These are phyloP conservation scores for Dorcus hopei DNA, from an alignment of 2,888 invertebrate genomes.

Conservation along the genomic window DNA sequence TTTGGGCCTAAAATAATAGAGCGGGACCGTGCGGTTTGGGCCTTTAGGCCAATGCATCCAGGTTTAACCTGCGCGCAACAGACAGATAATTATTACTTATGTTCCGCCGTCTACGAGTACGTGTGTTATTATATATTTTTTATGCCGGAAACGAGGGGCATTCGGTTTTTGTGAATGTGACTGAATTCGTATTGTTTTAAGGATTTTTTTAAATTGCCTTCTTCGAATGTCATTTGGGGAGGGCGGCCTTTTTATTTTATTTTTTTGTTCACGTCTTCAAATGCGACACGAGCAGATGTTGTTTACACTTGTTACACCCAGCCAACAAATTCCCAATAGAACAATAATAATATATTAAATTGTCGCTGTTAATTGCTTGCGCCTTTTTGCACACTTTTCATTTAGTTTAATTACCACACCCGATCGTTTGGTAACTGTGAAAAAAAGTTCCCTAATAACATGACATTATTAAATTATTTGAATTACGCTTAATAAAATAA, in stretches of 20 bases:
- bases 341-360: no score
- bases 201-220: slow-evolving; percentile 3
- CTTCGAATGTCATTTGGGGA: slow-evolving; percentile 14
- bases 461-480: background rate
- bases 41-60: slow-evolving; percentile 33
- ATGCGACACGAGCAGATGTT: no score
- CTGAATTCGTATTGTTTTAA: slow-evolving; percentile 37
- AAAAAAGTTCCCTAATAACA: no score
- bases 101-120: slow-evolving; percentile 36
- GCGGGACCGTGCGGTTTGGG: slow-evolving; percentile 32
- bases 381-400: no score
- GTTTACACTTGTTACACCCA: no score
- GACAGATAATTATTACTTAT: slow-evolving; percentile 45
- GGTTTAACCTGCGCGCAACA: slow-evolving; percentile 35
- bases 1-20: slow-evolving; percentile 46
- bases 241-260: no score
- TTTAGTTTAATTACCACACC: no score
- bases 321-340: no score
- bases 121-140: slow-evolving; percentile 50
- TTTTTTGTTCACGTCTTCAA: no score
- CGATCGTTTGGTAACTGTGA: no score
- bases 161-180: slow-evolving; percentile 33
- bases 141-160: slow-evolving; percentile 48
- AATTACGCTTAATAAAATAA: slow-evolving; percentile 1
- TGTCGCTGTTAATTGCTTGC: no score